Percentiles rank a stretch among this genome's conserved stretches.
Conservation (phyloP, 2,113 vertebrate genomes). For the Sphaerodactylus townsendi region DNA sequence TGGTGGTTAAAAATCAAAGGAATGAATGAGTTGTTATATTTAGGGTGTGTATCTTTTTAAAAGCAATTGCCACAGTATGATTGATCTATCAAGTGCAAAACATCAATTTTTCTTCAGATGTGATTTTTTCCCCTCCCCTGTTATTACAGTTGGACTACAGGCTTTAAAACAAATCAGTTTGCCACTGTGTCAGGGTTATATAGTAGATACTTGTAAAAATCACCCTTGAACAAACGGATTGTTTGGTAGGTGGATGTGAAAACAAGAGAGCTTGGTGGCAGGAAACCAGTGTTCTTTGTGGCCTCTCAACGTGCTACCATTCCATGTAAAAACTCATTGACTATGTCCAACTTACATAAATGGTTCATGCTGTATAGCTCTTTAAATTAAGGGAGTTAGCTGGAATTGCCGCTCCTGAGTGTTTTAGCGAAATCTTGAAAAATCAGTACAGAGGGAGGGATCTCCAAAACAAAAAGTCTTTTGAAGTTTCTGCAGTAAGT, state of each 20-base stretch:
- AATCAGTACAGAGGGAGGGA: background rate
- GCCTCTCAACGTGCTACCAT: background rate
- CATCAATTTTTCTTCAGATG: background rate
- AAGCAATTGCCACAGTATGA: background rate
- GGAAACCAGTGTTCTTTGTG: background rate
- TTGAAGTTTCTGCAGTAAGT: constrained; percentile 34
- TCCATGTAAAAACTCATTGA: background rate
- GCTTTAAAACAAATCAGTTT: background rate
- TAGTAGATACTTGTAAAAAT: background rate
- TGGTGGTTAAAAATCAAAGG: background rate
- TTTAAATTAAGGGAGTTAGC: background rate
- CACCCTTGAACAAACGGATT: background rate
- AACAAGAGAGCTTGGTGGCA: background rate
- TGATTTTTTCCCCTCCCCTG: background rate
- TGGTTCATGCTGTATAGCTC: background rate
- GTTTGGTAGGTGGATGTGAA: background rate
- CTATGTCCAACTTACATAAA: accelerated
- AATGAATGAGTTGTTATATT: background rate
- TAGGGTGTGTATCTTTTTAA: too few relatives aligned
- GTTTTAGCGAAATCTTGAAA: background rate
- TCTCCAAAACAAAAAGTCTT: constrained; percentile 5
- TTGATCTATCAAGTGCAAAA: background rate
- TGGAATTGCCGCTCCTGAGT: background rate
- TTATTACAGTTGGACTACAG: background rate
- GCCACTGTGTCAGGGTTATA: background rate